phyloP scores from a whole-genome alignment of 2,113 vertebrate species.

The Papio anubis region DNA sequence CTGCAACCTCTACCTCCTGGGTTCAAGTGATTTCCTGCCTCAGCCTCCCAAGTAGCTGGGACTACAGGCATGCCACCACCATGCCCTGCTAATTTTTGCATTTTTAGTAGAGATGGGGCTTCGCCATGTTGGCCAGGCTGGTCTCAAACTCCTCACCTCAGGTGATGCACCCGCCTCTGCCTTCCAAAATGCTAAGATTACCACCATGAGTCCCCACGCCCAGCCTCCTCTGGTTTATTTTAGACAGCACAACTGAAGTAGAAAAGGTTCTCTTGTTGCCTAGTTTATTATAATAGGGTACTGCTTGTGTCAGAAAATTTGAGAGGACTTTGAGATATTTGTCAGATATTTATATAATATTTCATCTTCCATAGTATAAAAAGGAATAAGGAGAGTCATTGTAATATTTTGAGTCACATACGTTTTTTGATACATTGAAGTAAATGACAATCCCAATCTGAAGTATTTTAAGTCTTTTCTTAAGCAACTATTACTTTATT shows the following conservation, averaged over 20 bases:
- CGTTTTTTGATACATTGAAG: conserved; percentile 67
- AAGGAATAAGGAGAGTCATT: neutral
- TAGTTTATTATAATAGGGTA: conserved; percentile 48
- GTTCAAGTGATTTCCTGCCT: no score
- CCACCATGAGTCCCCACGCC: rapidly evolving
- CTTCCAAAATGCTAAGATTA: no score
- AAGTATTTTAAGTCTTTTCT: conserved; percentile 73
- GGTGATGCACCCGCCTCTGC: no score
- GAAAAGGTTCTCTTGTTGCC: conserved; percentile 46
- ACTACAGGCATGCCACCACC: no score
- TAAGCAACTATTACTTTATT: conserved; percentile 76
- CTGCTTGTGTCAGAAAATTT: conserved; percentile 50
- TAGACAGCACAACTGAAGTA: neutral
- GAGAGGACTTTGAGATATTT: conserved; percentile 45
- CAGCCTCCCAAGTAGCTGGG: no score
- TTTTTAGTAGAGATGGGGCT: no score
- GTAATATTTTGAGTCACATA: conserved; percentile 41
- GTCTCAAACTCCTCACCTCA: no score
- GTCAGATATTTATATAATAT: conserved; percentile 41
- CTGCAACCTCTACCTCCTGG: no score
- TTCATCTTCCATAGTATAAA: conserved; percentile 39
- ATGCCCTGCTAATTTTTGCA: no score
- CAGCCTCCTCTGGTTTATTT: conserved; percentile 4
- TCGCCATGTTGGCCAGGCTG: no score
- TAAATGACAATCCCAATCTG: conserved; percentile 67